Conservation (phyloP, 2,888 invertebrate species). For the Mimachlamys varia region DNA sequence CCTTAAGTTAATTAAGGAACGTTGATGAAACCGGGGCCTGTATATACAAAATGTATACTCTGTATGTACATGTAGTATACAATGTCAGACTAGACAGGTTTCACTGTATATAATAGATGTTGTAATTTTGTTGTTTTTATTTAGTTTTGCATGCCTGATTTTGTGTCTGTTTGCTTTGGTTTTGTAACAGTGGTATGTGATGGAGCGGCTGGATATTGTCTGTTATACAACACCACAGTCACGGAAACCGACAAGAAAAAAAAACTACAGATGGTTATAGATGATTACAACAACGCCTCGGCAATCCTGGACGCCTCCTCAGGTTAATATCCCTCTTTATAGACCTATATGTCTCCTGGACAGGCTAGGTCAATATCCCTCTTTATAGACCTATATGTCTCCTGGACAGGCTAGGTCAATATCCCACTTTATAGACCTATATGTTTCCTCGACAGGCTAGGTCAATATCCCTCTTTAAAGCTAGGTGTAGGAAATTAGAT, state of each 20-base stretch:
- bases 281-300: constrained; percentile 37
- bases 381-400: no score
- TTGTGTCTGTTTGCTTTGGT: not conserved
- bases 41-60: no score
- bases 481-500: no score
- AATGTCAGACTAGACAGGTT: no score
- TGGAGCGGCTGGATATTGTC: constrained; percentile 36
- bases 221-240: constrained; percentile 28
- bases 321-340: not conserved
- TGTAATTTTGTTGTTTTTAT: not conserved
- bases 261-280: constrained; percentile 23
- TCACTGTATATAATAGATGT: not conserved
- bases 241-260: not conserved
- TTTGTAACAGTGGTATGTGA: constrained; percentile 43
- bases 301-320: not conserved
- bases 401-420: not conserved
- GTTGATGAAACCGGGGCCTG: no score
- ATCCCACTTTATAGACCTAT: not conserved
- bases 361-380: not conserved
- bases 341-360: no score
- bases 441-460: no score
- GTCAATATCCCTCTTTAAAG: not conserved
- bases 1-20: no score
- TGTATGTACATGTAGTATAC: no score
- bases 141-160: constrained; percentile 34